Evolutionary conservation across 30 jellyfish, hydroid and myxozoan species (phyloP).

Genomic region (Kudoa iwatai): DNA sequence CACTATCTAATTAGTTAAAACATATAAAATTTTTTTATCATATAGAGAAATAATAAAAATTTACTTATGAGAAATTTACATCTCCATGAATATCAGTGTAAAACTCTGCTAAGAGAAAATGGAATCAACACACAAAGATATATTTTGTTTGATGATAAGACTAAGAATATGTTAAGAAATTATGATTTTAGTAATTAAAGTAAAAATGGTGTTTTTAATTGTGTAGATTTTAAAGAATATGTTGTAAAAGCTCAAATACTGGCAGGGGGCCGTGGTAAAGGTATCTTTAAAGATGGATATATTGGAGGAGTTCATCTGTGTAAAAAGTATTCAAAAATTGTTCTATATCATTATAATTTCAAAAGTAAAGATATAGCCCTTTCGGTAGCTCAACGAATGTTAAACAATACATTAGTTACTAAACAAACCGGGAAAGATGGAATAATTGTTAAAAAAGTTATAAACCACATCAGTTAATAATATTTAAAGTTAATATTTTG

Average conservation of each 20-base stretch:
- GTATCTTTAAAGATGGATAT: conserved; percentile 37
- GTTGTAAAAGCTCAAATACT: conserved; percentile 68
- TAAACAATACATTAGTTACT: conserved; percentile 23
- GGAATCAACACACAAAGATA: conserved; percentile 27
- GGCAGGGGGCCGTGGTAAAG: conserved; percentile 93
- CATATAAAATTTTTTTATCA: too few relatives aligned
- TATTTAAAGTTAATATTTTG: conserved; percentile 3
- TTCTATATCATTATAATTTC: conserved; percentile 1
- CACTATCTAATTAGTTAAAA: too few relatives aligned
- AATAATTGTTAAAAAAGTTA: conserved; percentile 35
- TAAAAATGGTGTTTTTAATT: too few relatives aligned
- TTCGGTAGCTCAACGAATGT: conserved; percentile 12
- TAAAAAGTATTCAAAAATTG: too few relatives aligned
- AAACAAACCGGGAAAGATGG: conserved; percentile 68
- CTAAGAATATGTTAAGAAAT: too few relatives aligned
- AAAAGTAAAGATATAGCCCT: background rate
- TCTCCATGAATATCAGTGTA: conserved; percentile 65
- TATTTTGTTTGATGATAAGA: too few relatives aligned
- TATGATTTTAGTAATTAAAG: too few relatives aligned
- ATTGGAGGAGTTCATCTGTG: conserved; percentile 73
- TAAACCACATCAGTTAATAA: too few relatives aligned
- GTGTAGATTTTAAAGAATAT: too few relatives aligned
- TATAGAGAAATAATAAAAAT: too few relatives aligned
- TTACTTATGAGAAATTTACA: too few relatives aligned
- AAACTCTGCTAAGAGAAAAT: conserved; percentile 30